Conservation (phyloP, 2,113 vertebrate genomes). For the Takifugu flavidus region DNA sequence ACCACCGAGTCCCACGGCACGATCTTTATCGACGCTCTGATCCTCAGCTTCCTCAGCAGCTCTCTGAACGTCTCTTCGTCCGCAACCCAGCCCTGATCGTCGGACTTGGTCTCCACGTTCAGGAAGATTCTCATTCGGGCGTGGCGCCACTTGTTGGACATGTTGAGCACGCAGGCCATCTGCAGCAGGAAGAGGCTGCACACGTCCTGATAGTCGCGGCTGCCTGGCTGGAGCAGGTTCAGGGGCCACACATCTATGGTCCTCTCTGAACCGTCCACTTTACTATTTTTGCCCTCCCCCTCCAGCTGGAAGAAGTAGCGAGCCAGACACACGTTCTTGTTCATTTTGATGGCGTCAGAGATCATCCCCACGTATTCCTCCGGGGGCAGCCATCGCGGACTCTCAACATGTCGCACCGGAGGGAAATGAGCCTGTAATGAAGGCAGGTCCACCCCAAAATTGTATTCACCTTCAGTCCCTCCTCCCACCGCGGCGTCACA, state of each 20-base stretch:
- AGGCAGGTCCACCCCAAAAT: constrained; percentile 80
- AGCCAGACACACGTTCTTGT: constrained; percentile 86
- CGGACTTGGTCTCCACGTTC: constrained; percentile 78
- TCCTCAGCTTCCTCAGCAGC: constrained; percentile 82
- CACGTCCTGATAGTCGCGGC: constrained; percentile 79
- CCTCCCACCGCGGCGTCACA: constrained; percentile 50
- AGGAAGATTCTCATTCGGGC: constrained; percentile 87
- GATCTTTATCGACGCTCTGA: constrained; percentile 83
- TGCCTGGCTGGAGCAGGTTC: constrained; percentile 80
- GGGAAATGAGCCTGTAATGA: constrained; percentile 86
- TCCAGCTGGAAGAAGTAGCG: constrained; percentile 79
- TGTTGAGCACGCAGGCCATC: constrained; percentile 91
- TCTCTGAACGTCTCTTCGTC: constrained; percentile 83
- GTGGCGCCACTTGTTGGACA: constrained; percentile 84
- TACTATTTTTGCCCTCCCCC: constrained; percentile 59
- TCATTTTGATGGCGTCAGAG: constrained; percentile 88
- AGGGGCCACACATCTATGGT: constrained; percentile 89
- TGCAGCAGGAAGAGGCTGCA: constrained; percentile 90
- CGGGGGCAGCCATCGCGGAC: constrained; percentile 75
- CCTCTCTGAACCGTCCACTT: constrained; percentile 52
- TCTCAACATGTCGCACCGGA: constrained; percentile 78
- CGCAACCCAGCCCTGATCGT: constrained; percentile 78
- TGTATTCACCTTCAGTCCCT: constrained; percentile 65
- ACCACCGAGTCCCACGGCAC: constrained; percentile 83
- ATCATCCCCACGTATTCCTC: constrained; percentile 87